These are phyloP conservation scores for Sthenelais limicola DNA, from an alignment of 2,888 invertebrate species.

Conservation along the genomic window DNA sequence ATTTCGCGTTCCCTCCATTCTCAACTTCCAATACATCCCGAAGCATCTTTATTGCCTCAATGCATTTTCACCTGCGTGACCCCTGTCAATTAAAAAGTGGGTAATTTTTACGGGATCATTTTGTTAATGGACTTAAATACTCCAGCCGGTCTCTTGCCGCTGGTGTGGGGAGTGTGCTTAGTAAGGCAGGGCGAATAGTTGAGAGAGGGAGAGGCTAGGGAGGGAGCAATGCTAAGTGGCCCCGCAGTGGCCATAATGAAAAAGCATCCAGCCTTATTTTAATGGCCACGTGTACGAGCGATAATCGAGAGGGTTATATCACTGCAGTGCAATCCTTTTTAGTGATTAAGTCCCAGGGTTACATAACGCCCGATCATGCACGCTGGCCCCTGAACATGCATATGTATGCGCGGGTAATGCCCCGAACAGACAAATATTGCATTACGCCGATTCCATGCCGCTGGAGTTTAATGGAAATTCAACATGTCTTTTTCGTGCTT, in stretches of 20 bases:
- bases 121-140: slow-evolving; percentile 31
- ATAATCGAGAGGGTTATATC: too few species aligned
- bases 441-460: not conserved
- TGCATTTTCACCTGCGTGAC: slow-evolving; percentile 32
- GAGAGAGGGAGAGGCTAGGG: not conserved
- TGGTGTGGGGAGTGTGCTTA: too few species aligned
- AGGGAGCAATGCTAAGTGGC: slow-evolving; percentile 8
- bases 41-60: slow-evolving; percentile 32
- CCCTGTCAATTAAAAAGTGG: slow-evolving; percentile 30
- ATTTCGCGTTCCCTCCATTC: too few species aligned
- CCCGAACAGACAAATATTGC: not conserved
- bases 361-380: slow-evolving; percentile 12
- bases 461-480: slow-evolving; percentile 9
- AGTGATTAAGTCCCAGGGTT: slow-evolving; percentile 33
- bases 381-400: not conserved
- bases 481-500: not conserved
- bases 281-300: too few species aligned
- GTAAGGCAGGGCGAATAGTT: not conserved
- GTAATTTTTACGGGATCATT: slow-evolving; percentile 39
- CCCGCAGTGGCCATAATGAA: slow-evolving; percentile 20
- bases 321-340: slow-evolving; percentile 33
- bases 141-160: slow-evolving; percentile 3
- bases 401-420: not conserved
- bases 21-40: too few species aligned
- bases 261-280: slow-evolving; percentile 12